These are phyloP conservation scores for Seriola rivoliana DNA, from an alignment of 2,113 vertebrate species.

Conservation along the genomic window DNA sequence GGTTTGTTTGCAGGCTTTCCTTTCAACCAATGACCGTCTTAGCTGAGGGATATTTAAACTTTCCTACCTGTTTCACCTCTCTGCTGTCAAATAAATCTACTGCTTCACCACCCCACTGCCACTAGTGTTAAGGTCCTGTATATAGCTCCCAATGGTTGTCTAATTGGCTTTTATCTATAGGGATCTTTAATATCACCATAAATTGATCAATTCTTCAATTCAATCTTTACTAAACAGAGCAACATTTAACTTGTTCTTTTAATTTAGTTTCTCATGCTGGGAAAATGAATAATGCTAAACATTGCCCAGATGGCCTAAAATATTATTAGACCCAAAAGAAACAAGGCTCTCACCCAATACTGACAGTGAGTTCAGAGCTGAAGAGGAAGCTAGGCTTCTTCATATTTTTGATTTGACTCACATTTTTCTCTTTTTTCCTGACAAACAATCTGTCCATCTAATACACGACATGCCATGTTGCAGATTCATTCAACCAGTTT, in stretches of 20 bases:
- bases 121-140: too few relatives aligned
- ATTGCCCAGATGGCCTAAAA: background rate
- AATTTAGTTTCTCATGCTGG: background rate
- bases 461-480: background rate
- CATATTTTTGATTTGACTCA: background rate
- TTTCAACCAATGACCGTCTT: background rate
- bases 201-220: too few relatives aligned
- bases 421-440: background rate
- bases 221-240: too few relatives aligned
- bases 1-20: background rate
- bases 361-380: background rate
- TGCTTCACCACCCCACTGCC: too few relatives aligned
- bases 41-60: background rate
- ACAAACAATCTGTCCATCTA: background rate
- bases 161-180: too few relatives aligned
- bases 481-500: background rate
- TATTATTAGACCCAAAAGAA: background rate
- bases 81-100: too few relatives aligned
- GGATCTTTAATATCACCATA: too few relatives aligned
- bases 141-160: too few relatives aligned
- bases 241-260: background rate
- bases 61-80: background rate
- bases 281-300: background rate
- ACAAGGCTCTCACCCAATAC: background rate
- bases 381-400: background rate